These are phyloP conservation scores for Chaetops frenatus DNA, from an alignment of 2,113 vertebrate genomes.

Conservation along the genomic window DNA sequence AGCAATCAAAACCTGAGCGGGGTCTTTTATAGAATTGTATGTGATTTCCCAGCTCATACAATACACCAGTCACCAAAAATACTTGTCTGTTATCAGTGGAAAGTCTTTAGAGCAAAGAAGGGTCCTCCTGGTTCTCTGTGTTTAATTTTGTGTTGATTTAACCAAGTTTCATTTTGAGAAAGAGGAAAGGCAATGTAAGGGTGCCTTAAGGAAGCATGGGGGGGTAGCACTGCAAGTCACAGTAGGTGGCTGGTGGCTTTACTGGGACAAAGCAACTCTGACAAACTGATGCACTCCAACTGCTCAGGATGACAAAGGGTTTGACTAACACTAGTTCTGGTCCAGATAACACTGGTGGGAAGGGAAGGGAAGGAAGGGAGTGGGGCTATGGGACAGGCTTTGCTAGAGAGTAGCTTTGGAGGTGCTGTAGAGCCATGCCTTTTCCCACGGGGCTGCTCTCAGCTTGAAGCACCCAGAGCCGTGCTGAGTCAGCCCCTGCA, in stretches of 20 bases:
- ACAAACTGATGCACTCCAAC: not conserved
- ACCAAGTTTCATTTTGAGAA: not conserved
- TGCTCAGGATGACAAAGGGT: not conserved
- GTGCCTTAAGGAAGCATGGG: not conserved
- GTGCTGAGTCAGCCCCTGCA: not conserved
- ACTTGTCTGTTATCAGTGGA: not conserved
- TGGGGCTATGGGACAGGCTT: not conserved
- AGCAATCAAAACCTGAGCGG: not conserved
- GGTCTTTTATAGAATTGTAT: not conserved
- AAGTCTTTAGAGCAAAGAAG: not conserved
- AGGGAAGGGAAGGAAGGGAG: not conserved
- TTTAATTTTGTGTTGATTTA: not conserved
- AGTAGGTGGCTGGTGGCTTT: not conserved
- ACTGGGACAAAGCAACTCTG: not conserved
- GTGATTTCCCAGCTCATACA: not conserved
- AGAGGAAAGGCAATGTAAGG: not conserved
- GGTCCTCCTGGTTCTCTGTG: not conserved
- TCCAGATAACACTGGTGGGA: not conserved
- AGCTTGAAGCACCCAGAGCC: rapidly evolving
- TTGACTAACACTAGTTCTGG: not conserved
- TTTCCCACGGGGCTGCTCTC: not conserved
- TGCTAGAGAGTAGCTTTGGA: not conserved
- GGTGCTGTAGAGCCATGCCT: rapidly evolving
- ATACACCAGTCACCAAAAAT: not conserved
- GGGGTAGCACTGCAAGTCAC: not conserved